Conservation (phyloP, 2,113 vertebrate genomes). For the Monarcha castaneiventris region DNA sequence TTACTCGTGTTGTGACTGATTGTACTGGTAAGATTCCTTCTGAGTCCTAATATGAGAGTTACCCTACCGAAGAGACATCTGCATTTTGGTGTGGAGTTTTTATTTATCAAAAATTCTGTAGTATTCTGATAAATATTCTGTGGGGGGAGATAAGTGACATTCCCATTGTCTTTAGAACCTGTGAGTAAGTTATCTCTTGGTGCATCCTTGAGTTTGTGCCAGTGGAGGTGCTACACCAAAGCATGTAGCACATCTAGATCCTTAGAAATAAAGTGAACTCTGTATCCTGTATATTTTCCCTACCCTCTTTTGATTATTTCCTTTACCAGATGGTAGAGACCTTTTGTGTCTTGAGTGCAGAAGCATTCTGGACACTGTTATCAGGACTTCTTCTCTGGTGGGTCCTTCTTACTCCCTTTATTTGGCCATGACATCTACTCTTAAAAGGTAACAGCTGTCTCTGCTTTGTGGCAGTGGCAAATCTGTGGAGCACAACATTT, state of each 20-base stretch:
- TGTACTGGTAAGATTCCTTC: neutral
- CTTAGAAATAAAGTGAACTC: neutral
- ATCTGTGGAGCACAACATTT: neutral
- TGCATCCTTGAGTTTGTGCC: neutral
- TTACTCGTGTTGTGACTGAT: neutral
- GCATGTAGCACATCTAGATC: neutral
- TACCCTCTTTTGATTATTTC: neutral
- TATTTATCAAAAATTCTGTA: neutral
- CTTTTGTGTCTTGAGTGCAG: neutral
- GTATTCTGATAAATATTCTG: neutral
- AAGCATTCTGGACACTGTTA: neutral
- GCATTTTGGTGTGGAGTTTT: neutral
- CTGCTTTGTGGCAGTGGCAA: neutral
- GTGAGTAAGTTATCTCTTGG: neutral
- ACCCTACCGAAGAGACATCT: neutral
- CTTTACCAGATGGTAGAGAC: neutral
- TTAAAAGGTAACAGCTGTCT: neutral
- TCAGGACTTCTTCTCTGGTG: neutral
- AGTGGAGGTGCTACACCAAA: neutral
- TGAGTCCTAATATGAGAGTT: neutral
- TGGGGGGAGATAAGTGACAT: neutral
- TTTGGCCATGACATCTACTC: neutral
- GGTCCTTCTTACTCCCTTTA: neutral
- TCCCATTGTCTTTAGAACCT: neutral
- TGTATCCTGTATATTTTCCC: neutral